Conservation (phyloP, 2,888 invertebrate genomes). For the Calliopum simillimum region DNA sequence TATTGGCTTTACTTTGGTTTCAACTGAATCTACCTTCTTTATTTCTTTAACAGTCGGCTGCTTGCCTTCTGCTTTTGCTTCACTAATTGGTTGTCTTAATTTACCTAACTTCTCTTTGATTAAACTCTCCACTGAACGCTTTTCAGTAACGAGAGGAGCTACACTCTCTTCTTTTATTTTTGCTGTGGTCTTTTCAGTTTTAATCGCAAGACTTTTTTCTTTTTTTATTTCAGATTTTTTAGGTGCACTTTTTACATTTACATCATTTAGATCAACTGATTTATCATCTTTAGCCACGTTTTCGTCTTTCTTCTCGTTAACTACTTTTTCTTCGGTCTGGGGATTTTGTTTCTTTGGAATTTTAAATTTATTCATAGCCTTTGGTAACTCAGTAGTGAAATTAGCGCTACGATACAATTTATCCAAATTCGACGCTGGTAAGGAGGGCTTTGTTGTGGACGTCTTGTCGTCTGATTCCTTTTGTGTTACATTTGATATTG, state of each 20-base stretch:
- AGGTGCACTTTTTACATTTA: background rate
- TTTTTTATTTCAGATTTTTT: background rate
- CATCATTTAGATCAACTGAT: background rate
- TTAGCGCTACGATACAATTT: conserved; percentile 58
- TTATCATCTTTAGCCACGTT: no score
- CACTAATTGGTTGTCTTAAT: no score
- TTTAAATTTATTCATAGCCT: conserved; percentile 55
- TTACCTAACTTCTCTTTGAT: no score
- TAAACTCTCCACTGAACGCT: no score
- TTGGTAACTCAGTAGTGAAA: conserved; percentile 39
- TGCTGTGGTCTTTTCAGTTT: conserved; percentile 21
- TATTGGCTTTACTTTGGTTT: background rate
- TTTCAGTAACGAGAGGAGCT: background rate
- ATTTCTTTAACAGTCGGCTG: background rate
- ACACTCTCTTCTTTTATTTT: background rate
- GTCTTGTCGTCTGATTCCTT: background rate
- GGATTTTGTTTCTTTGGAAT: conserved; percentile 59
- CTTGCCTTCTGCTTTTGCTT: background rate
- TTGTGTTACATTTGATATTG: conserved; percentile 3
- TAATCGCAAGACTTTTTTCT: conserved; percentile 8
- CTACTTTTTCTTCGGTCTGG: background rate
- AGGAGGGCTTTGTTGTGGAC: background rate
- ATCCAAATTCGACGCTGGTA: conserved; percentile 53
- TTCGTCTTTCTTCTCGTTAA: conserved; percentile 1
- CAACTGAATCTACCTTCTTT: background rate